Percentiles rank a stretch among this genome's conserved stretches.
Evolutionary conservation across 2,888 invertebrate genomes (phyloP).

Genomic region (Sminthurinus aureus): DNA sequence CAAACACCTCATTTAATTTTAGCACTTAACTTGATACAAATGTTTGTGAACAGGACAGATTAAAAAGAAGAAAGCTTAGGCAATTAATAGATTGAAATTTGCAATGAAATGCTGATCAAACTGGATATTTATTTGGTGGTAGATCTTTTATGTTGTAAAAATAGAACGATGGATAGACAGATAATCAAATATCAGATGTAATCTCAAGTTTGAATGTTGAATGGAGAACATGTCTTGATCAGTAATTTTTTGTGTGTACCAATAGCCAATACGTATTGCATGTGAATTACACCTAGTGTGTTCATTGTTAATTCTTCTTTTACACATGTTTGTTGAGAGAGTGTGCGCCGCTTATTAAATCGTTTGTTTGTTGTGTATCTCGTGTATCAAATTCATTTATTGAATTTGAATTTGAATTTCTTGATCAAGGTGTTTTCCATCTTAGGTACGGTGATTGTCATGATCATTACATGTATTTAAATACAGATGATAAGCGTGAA

Average conservation of each 20-base stretch:
- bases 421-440: conserved; percentile 1
- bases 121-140: neutral
- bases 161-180: neutral
- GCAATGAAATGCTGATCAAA: neutral
- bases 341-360: too few relatives aligned
- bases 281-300: too few relatives aligned
- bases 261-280: too few relatives aligned
- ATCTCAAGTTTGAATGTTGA: neutral
- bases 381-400: neutral
- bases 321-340: too few relatives aligned
- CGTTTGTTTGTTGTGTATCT: neutral
- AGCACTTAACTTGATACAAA: too few relatives aligned
- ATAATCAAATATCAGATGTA: neutral
- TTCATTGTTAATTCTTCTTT: too few relatives aligned
- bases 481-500: neutral
- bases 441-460: neutral
- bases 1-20: too few relatives aligned
- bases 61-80: neutral
- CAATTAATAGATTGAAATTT: neutral
- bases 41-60: too few relatives aligned
- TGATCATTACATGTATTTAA: neutral
- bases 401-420: neutral
- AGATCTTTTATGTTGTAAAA: too few relatives aligned
- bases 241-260: too few relatives aligned
- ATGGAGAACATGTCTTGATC: neutral